A percentile compares a stretch with the other conserved stretches of the same genome.
Evolutionary conservation across 2,113 vertebrate species (phyloP).

Genomic region (Ptilonorhynchus violaceus): DNA sequence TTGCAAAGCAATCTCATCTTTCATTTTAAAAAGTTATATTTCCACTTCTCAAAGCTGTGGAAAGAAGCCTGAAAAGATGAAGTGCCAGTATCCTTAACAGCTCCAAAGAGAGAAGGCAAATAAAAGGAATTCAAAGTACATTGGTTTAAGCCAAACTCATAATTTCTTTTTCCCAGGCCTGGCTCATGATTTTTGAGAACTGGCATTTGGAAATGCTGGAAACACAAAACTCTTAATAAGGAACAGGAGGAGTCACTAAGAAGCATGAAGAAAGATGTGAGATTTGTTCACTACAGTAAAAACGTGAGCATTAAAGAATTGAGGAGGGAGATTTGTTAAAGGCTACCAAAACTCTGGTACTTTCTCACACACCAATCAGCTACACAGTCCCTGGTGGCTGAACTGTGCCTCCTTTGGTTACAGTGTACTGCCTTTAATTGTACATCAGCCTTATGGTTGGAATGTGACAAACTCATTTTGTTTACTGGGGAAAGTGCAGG

Average conservation of each 20-base stretch:
- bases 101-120: constrained; percentile 38
- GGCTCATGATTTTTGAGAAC: constrained; percentile 8
- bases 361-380: neutral
- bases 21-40: constrained; percentile 16
- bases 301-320: neutral
- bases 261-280: neutral
- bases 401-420: neutral
- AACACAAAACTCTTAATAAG: constrained; percentile 27
- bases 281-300: neutral
- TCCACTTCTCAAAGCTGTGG: neutral
- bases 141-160: constrained; percentile 18
- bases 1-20: neutral
- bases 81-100: constrained; percentile 14
- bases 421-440: constrained; percentile 18
- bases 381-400: neutral
- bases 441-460: neutral
- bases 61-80: constrained; percentile 26
- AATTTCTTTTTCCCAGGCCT: constrained; percentile 21
- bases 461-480: neutral
- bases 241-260: neutral
- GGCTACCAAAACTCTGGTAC: neutral
- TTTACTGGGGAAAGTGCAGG: neutral
- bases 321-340: constrained; percentile 1
- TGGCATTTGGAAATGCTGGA: neutral
- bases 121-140: constrained; percentile 18